phyloP scores from a whole-genome alignment of 2,888 invertebrate genomes.

The Eupeodes luniger region DNA sequence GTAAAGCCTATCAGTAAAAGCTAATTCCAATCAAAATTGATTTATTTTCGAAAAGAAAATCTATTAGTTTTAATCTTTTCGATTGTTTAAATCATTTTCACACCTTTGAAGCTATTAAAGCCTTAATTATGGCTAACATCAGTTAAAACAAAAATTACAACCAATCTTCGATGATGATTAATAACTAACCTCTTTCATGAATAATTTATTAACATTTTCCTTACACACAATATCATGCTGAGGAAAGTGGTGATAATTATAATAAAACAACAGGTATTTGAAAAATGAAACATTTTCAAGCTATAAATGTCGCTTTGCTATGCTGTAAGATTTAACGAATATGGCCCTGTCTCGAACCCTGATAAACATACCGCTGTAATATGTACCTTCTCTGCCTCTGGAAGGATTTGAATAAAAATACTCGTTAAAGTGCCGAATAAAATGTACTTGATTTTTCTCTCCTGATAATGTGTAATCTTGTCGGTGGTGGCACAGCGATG shows the following conservation, averaged over 20 bases:
- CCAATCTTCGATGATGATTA: slow-evolving; percentile 47
- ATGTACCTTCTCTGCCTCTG: slow-evolving; percentile 24
- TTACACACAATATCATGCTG: slow-evolving; percentile 10
- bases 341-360: slow-evolving; percentile 2
- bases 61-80: slow-evolving; percentile 2
- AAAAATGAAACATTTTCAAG: background rate
- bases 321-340: slow-evolving; percentile 35
- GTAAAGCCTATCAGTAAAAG: too few species aligned
- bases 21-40: background rate
- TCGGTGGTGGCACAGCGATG: slow-evolving; percentile 30
- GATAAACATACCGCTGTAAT: background rate
- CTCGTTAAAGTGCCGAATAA: slow-evolving; percentile 66
- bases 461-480: slow-evolving; percentile 61
- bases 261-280: slow-evolving; percentile 28
- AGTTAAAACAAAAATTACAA: slow-evolving; percentile 27
- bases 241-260: slow-evolving; percentile 24
- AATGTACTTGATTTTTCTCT: slow-evolving; percentile 65
- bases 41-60: background rate
- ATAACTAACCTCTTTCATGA: slow-evolving; percentile 33
- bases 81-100: slow-evolving; percentile 57
- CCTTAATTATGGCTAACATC: slow-evolving; percentile 21
- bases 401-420: slow-evolving; percentile 35
- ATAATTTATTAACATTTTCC: slow-evolving; percentile 52
- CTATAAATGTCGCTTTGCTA: slow-evolving; percentile 14
- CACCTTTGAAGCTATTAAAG: slow-evolving; percentile 59